phyloP scores from a whole-genome alignment of 2,797 vertebrate species.

The Eulemur albifrons region DNA sequence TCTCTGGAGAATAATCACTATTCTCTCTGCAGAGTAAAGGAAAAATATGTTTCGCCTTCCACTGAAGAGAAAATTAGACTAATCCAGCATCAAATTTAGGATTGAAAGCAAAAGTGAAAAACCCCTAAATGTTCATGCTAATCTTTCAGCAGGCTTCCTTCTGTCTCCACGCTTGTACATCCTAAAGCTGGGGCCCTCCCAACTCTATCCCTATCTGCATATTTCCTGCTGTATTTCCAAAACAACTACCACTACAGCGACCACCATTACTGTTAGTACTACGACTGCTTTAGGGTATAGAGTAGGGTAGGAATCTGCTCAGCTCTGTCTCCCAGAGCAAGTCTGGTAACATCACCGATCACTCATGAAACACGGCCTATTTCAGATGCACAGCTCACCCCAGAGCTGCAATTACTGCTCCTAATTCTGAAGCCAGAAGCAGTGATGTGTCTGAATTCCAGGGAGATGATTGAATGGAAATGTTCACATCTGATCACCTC shows the following conservation, averaged over 20 bases:
- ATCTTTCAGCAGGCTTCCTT: neutral
- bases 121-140: neutral
- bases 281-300: neutral
- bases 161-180: neutral
- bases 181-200: neutral
- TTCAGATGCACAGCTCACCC: conserved; percentile 45
- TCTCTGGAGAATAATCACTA: neutral
- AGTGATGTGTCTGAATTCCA: conserved; percentile 72
- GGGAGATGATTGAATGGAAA: conserved; percentile 66
- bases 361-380: neutral
- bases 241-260: neutral
- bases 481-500: conserved; percentile 70
- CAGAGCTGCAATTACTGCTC: conserved; percentile 63
- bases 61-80: neutral
- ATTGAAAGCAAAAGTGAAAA: conserved; percentile 13
- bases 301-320: neutral
- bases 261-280: too few relatives aligned
- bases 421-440: conserved; percentile 67
- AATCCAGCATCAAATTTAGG: neutral
- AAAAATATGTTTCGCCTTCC: neutral
- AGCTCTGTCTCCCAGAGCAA: neutral
- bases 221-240: neutral
- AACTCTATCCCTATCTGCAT: neutral
- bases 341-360: neutral
- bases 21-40: neutral